Evolutionary conservation across 2,113 vertebrate species (phyloP).

Genomic region (Chionis minor): DNA sequence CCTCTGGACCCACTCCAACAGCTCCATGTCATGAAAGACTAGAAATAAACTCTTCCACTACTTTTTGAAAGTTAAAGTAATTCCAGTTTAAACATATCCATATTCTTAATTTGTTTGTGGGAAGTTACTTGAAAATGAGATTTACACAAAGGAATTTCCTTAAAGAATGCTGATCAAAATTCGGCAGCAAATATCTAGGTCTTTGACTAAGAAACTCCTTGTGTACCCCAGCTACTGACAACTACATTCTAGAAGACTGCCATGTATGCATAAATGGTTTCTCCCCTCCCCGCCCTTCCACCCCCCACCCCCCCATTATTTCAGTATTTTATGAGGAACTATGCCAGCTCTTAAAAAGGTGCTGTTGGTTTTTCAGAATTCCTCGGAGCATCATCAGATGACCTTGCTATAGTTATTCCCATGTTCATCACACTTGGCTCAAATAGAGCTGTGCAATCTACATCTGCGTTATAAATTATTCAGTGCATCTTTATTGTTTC

Average conservation of each 20-base stretch:
- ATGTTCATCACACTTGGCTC: background rate
- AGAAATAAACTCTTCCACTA: background rate
- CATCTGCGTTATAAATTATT: slow-evolving; percentile 41
- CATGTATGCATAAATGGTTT: background rate
- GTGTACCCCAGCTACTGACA: background rate
- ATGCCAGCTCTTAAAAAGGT: background rate
- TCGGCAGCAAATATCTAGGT: background rate
- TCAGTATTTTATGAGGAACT: background rate
- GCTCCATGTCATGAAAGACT: background rate
- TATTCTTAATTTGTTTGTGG: background rate
- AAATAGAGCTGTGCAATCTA: background rate
- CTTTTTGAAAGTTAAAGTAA: background rate
- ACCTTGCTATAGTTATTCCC: background rate
- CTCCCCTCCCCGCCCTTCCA: accelerated
- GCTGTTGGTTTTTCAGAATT: background rate
- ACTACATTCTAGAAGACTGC: background rate
- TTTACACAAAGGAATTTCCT: background rate
- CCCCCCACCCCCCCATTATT: background rate
- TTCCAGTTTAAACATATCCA: background rate
- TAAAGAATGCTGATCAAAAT: background rate
- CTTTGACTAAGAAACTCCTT: background rate
- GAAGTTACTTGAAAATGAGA: background rate
- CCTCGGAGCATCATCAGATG: background rate
- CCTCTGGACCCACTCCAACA: too few relatives aligned
- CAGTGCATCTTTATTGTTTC: slow-evolving; percentile 31